Evolutionary conservation across 1,140 invertebrate species (phyloP).

Genomic region (Kradibia gibbosae): DNA sequence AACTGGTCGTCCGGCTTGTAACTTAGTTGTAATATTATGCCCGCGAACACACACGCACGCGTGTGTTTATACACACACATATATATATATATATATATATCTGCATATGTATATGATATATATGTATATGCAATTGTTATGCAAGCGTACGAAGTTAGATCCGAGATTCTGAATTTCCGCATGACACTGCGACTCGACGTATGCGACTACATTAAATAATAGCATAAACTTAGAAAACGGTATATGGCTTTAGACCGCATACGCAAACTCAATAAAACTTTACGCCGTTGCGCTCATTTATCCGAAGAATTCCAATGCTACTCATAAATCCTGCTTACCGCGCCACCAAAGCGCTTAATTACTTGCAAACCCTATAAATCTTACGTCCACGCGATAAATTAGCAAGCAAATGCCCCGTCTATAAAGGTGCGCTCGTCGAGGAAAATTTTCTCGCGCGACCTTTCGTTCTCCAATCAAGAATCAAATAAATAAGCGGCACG

Average conservation of each 20-base stretch:
- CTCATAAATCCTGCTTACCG: slow-evolving; percentile 11
- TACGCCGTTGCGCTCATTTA: not conserved
- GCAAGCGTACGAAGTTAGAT: not conserved
- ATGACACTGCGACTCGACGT: too few species aligned
- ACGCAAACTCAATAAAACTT: slow-evolving; percentile 22
- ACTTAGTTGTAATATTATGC: too few species aligned
- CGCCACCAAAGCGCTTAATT: slow-evolving; percentile 11
- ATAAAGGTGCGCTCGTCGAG: not conserved
- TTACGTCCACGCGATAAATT: not conserved
- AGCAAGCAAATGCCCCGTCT: not conserved
- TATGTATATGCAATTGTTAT: too few species aligned
- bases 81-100: too few species aligned
- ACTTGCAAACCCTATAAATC: slow-evolving; percentile 24
- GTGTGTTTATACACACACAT: too few species aligned
- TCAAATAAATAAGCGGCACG: not conserved
- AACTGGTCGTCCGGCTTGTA: too few species aligned
- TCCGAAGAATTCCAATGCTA: slow-evolving; percentile 9
- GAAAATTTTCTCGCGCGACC: not conserved
- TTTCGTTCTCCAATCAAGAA: not conserved
- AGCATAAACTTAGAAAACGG: not conserved
- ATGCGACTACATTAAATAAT: slow-evolving; percentile 4
- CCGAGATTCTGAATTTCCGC: not conserved
- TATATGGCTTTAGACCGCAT: not conserved
- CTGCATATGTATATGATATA: too few species aligned
- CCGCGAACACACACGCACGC: too few species aligned